Percentiles rank a stretch among this genome's conserved stretches.
phyloP scores from a whole-genome alignment of 2,888 invertebrate genomes.

The Crematogaster levior region DNA sequence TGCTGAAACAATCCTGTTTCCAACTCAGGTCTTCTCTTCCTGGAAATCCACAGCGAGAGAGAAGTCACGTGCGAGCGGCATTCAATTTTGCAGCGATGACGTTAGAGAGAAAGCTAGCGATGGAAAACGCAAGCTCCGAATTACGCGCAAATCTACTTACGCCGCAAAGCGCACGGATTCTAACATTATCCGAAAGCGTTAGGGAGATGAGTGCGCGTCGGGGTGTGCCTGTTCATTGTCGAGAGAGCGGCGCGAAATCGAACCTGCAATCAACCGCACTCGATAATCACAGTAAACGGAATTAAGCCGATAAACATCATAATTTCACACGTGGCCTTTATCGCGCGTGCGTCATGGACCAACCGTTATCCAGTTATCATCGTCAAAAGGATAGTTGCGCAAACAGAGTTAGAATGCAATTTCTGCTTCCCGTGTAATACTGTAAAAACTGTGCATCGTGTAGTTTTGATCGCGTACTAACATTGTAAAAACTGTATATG shows the following conservation, averaged over 20 bases:
- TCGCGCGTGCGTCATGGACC: neutral
- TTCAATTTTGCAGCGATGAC: neutral
- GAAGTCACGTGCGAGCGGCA: neutral
- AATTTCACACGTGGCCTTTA: conserved; percentile 24
- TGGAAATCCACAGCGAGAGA: neutral
- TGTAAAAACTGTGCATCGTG: conserved; percentile 5
- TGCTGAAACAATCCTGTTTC: neutral
- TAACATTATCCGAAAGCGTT: neutral
- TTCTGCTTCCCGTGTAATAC: neutral
- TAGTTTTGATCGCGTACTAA: conserved; percentile 26
- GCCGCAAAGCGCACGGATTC: neutral
- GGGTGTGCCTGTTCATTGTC: conserved; percentile 3
- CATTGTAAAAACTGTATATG: neutral
- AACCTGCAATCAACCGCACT: neutral
- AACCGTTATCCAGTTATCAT: neutral
- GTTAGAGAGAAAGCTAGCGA: neutral
- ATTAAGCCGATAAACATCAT: conserved; percentile 31
- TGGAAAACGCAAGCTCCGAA: conserved; percentile 3
- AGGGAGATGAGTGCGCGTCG: too few relatives aligned
- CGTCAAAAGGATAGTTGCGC: conserved; percentile 6
- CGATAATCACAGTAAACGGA: conserved; percentile 14
- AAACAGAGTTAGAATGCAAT: conserved; percentile 26
- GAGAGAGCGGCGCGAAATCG: conserved; percentile 12
- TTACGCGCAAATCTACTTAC: conserved; percentile 17
- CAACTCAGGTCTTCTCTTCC: neutral